phyloP scores from a whole-genome alignment of 2,888 invertebrate species.

The Harmothoe impar region DNA sequence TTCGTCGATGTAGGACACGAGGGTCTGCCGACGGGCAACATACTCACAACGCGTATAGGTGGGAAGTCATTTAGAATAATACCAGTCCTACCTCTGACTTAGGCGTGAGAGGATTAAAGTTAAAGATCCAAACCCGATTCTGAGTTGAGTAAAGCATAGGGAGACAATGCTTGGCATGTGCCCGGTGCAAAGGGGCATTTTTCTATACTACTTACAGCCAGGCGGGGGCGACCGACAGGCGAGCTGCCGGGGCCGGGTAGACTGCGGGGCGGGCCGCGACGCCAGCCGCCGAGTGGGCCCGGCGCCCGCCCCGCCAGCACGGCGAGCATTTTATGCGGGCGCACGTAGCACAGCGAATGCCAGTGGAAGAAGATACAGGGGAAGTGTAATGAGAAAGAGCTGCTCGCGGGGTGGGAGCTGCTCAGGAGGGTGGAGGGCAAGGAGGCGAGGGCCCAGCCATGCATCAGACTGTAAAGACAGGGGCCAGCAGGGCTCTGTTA shows the following conservation, averaged over 20 bases:
- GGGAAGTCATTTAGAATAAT: too few relatives aligned
- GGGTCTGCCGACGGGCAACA: too few relatives aligned
- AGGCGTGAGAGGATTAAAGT: too few relatives aligned
- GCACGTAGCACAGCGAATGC: constrained; percentile 8
- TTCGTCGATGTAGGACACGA: neutral
- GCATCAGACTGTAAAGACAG: constrained; percentile 52
- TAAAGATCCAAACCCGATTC: too few relatives aligned
- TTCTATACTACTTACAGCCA: constrained; percentile 29
- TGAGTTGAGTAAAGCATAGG: too few relatives aligned
- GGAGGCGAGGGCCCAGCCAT: constrained; percentile 22
- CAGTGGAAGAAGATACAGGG: constrained; percentile 24
- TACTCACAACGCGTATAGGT: too few relatives aligned
- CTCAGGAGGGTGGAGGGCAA: constrained; percentile 10
- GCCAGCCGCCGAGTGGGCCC: neutral
- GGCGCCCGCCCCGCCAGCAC: neutral
- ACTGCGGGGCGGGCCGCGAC: neutral
- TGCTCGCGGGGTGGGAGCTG: constrained; percentile 1
- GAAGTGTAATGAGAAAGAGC: constrained; percentile 29
- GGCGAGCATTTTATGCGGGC: constrained; percentile 20
- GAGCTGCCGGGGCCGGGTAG: neutral
- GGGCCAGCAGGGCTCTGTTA: constrained; percentile 30
- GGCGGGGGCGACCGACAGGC: constrained; percentile 38
- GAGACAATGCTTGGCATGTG: neutral
- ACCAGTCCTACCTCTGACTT: too few relatives aligned
- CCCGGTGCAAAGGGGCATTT: constrained; percentile 30